A percentile compares a stretch with the other conserved stretches of the same genome.
These are phyloP conservation scores for Lasiommata megera DNA, from an alignment of 2,888 invertebrate species.

Conservation along the genomic window DNA sequence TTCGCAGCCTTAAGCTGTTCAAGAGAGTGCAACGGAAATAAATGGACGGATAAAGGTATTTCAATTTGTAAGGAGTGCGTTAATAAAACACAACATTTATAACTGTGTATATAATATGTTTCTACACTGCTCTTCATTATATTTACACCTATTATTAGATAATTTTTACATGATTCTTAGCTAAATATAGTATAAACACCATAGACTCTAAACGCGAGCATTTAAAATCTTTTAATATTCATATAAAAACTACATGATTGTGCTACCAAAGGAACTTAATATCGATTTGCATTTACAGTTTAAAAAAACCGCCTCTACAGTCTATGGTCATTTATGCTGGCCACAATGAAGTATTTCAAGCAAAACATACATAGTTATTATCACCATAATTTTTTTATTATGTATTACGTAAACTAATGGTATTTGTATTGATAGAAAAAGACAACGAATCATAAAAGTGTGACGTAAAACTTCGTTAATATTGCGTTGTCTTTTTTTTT, in stretches of 20 bases:
- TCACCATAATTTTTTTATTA: constrained; percentile 1
- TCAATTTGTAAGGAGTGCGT: not conserved
- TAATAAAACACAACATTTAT: constrained; percentile 36
- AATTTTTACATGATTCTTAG: constrained; percentile 22
- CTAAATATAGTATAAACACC: constrained; percentile 14
- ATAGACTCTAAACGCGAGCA: constrained; percentile 12
- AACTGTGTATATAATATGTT: constrained; percentile 43
- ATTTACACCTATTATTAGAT: constrained; percentile 32
- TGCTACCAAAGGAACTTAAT: constrained; percentile 24
- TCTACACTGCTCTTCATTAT: constrained; percentile 34
- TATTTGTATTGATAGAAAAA: not conserved
- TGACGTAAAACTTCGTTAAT: not conserved
- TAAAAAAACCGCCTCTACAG: constrained; percentile 18
- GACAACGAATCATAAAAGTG: not conserved
- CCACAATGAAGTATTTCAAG: constrained; percentile 11
- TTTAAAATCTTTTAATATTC: constrained; percentile 13
- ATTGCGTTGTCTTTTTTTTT: not conserved
- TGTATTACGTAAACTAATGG: constrained; percentile 8
- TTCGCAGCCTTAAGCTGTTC: too few relatives aligned
- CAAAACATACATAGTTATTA: constrained; percentile 2
- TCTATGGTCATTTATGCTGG: constrained; percentile 19
- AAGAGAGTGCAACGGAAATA: too few relatives aligned
- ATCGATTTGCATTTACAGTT: constrained; percentile 18
- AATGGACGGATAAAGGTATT: too few relatives aligned
- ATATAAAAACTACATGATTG: constrained; percentile 26